A percentile compares a stretch with the other conserved stretches of the same genome.
These are phyloP conservation scores for Pungitius pungitius DNA, from an alignment of 2,113 vertebrate species.

Conservation along the genomic window DNA sequence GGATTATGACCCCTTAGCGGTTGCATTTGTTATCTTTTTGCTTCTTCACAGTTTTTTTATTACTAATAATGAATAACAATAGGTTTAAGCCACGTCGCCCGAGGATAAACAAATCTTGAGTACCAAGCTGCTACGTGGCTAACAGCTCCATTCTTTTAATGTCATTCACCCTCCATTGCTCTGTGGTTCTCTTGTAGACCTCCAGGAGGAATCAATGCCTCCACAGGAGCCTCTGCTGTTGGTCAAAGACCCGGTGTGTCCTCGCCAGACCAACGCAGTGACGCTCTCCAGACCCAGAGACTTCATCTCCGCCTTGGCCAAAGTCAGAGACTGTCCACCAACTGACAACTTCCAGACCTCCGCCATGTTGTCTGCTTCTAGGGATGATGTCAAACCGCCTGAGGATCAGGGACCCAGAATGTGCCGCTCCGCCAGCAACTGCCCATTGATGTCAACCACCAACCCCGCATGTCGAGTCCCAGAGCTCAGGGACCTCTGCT, in stretches of 20 bases:
- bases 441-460: not conserved
- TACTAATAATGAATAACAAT: too few species aligned
- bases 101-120: too few species aligned
- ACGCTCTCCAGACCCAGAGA: slow-evolving; percentile 73
- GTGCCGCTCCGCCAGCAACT: not conserved
- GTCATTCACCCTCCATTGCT: not conserved
- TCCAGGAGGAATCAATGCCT: slow-evolving; percentile 4
- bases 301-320: slow-evolving; percentile 55
- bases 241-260: slow-evolving; percentile 73
- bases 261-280: slow-evolving; percentile 79
- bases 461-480: not conserved
- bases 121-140: too few species aligned
- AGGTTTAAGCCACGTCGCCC: too few species aligned
- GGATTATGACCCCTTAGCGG: too few species aligned
- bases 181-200: slow-evolving; percentile 49
- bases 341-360: not conserved
- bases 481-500: not conserved
- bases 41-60: too few species aligned
- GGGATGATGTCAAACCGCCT: not conserved
- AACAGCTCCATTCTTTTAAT: not conserved
- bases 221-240: slow-evolving; percentile 68
- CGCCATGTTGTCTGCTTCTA: not conserved
- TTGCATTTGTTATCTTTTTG: too few species aligned
- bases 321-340: slow-evolving; percentile 6
- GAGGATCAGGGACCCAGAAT: not conserved